These are phyloP conservation scores for Monodelphis domestica DNA, from an alignment of 2,797 vertebrate genomes.

Conservation along the genomic window DNA sequence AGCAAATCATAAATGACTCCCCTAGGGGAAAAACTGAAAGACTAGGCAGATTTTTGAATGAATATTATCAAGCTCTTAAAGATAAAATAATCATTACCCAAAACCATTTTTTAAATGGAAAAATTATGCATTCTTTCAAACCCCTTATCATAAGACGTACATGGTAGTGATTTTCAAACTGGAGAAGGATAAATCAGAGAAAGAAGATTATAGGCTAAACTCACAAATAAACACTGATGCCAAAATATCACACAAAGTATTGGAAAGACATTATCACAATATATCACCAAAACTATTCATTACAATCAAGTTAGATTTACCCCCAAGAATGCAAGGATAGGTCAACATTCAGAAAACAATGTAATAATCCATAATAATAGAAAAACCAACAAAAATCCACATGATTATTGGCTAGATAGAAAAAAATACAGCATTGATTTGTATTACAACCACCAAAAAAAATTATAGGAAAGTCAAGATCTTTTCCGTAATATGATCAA, in stretches of 20 bases:
- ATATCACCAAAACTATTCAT: background rate
- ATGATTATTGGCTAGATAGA: background rate
- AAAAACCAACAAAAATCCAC: background rate
- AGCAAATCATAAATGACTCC: background rate
- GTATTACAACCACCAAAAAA: background rate
- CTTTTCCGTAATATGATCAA: background rate
- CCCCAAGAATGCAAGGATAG: background rate
- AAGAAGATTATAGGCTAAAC: background rate
- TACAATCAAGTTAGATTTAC: background rate
- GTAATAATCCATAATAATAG: background rate
- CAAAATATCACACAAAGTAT: background rate
- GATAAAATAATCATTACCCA: background rate
- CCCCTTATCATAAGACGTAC: background rate
- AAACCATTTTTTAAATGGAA: background rate
- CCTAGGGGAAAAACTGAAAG: background rate
- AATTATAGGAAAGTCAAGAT: background rate
- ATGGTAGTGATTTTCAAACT: background rate
- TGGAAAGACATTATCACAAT: background rate
- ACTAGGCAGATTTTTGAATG: background rate
- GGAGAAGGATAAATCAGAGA: background rate
- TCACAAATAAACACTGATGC: background rate
- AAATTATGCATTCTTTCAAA: background rate
- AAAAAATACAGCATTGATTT: background rate
- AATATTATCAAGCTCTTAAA: background rate
- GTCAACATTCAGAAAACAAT: background rate